phyloP scores from a whole-genome alignment of 2,888 invertebrate genomes.

The Caenorhabditis becei region DNA sequence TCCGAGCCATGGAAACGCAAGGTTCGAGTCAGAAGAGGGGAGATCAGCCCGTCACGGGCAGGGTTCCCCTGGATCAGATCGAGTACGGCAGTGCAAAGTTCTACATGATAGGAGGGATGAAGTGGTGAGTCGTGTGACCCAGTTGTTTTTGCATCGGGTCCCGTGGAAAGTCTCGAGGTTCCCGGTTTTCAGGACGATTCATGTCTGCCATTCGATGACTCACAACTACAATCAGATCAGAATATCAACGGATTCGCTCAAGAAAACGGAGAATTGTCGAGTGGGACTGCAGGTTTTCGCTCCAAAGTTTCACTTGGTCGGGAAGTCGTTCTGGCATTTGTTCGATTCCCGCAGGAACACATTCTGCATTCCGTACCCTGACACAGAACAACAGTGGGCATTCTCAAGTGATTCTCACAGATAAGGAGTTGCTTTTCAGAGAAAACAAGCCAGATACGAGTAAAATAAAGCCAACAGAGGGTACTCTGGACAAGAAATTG shows the following conservation, averaged over 20 bases:
- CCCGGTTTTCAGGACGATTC: conserved; percentile 5
- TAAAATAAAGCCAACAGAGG: background rate
- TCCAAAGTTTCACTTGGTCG: background rate
- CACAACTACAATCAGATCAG: conserved; percentile 18
- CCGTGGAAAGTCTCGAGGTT: background rate
- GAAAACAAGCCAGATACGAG: background rate
- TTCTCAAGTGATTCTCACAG: background rate
- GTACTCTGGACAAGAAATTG: background rate
- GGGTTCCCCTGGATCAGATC: background rate
- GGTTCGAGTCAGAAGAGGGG: background rate
- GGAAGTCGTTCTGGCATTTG: conserved; percentile 25
- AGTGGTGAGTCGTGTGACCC: conserved; percentile 3
- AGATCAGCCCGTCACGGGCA: background rate
- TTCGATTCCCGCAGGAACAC: conserved; percentile 13
- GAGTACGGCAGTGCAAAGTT: background rate
- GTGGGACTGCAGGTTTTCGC: conserved; percentile 14
- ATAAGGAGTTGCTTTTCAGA: background rate
- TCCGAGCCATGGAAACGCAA: background rate
- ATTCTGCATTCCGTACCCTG: conserved; percentile 24
- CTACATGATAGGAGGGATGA: background rate
- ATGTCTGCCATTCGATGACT: background rate
- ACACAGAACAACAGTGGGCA: background rate
- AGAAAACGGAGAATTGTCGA: background rate
- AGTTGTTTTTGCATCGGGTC: background rate
- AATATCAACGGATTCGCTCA: background rate